phyloP scores from a whole-genome alignment of 2,797 vertebrate genomes.

The Hapalemur alaotrensis region DNA sequence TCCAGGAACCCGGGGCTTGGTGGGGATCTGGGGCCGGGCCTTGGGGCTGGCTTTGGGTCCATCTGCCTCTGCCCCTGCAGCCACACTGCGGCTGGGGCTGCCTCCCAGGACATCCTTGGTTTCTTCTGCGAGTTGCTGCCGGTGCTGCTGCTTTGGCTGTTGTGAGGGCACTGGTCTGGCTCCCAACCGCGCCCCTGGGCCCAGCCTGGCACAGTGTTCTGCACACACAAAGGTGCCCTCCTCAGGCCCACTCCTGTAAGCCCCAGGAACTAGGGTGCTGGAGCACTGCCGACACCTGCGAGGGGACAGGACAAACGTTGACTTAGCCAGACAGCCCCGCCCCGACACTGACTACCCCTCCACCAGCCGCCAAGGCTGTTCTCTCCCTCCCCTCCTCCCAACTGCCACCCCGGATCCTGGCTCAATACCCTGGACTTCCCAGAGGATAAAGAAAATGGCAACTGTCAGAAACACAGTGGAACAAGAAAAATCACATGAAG shows the following conservation, averaged over 20 bases:
- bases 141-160: constrained; percentile 75
- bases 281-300: constrained; percentile 94
- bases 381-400: not conserved
- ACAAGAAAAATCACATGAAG: not conserved
- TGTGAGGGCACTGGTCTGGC: constrained; percentile 11
- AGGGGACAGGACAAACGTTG: not conserved
- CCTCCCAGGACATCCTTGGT: constrained; percentile 58
- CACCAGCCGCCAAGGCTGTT: not conserved
- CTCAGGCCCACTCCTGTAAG: constrained; percentile 89
- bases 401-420: not conserved
- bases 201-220: constrained; percentile 87
- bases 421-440: not conserved
- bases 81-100: rapidly evolving
- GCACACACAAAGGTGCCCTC: constrained; percentile 91
- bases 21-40: constrained; percentile 66
- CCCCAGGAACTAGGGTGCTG: constrained; percentile 94
- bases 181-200: constrained; percentile 46
- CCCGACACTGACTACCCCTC: not conserved
- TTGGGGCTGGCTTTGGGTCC: not conserved
- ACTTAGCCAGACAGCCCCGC: not conserved
- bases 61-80: not conserved
- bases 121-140: constrained; percentile 60
- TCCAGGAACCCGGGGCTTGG: constrained; percentile 81
- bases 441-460: not conserved
- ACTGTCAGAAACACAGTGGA: not conserved